Percentiles rank a stretch among this genome's conserved stretches.
Conservation (phyloP, 1,140 invertebrate genomes). For the Drosophila miranda region DNA sequence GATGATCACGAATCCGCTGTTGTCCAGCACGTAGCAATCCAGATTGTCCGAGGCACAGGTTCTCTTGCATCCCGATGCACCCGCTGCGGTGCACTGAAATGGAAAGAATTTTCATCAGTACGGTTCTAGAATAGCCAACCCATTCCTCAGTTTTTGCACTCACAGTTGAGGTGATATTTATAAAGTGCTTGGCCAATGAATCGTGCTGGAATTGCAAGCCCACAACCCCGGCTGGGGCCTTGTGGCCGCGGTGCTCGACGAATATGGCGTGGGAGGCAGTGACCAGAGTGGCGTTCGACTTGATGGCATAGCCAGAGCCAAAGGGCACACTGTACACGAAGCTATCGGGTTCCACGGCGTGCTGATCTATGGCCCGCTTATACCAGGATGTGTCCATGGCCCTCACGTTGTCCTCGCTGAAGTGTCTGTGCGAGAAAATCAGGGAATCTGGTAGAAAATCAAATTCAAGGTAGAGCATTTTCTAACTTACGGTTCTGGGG, state of each 20-base stretch:
- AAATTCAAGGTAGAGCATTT: not conserved
- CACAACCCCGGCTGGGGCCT: constrained; percentile 94
- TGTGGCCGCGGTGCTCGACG: constrained; percentile 90
- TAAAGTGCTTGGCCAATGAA: constrained; percentile 90
- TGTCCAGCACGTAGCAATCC: constrained; percentile 95
- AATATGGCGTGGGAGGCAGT: constrained; percentile 96
- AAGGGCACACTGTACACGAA: constrained; percentile 97
- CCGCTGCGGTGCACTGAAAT: constrained; percentile 87
- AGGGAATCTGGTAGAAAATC: not conserved
- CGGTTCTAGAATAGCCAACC: no score
- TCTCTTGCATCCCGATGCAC: constrained; percentile 86
- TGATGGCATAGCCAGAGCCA: constrained; percentile 87
- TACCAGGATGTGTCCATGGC: constrained; percentile 97
- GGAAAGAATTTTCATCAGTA: not conserved
- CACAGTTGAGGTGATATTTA: constrained; percentile 93
- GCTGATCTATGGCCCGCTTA: constrained; percentile 95
- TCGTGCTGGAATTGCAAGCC: constrained; percentile 93
- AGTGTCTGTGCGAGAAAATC: constrained; percentile 86
- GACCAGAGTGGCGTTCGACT: constrained; percentile 87
- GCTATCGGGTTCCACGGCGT: constrained; percentile 91
- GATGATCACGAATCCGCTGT: constrained; percentile 96
- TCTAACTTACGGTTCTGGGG: constrained; percentile 86
- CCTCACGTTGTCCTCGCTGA: constrained; percentile 90
- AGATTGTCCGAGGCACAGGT: constrained; percentile 93
- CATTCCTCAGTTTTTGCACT: constrained; percentile 45